Percentiles rank a stretch among this genome's conserved stretches.
Evolutionary conservation across 1,140 invertebrate species (phyloP).

Genomic region (Archivesica marissinica): DNA sequence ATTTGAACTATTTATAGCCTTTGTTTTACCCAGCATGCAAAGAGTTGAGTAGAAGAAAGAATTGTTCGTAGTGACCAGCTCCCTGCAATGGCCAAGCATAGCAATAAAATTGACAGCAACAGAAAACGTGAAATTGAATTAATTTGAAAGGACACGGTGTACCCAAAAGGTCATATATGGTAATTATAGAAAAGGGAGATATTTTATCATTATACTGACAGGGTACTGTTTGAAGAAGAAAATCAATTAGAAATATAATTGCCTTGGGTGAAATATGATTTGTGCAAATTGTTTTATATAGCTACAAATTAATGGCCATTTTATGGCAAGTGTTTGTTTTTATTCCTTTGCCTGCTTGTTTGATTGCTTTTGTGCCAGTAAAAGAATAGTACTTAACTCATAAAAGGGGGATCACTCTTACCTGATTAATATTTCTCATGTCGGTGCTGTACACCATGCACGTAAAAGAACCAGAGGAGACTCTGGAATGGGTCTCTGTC

Average conservation of each 20-base stretch:
- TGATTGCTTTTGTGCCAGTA: no score
- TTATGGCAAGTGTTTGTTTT: constrained; percentile 1
- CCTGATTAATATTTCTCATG: neutral
- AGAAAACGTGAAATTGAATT: no score
- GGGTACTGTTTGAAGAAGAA: neutral
- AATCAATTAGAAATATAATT: constrained; percentile 4
- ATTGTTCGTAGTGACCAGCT: neutral
- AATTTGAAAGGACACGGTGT: no score
- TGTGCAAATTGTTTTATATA: neutral
- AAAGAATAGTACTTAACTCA: neutral
- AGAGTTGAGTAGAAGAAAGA: neutral
- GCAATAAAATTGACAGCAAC: no score
- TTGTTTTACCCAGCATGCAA: neutral
- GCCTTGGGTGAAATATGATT: constrained; percentile 6
- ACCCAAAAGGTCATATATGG: neutral
- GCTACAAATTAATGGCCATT: neutral
- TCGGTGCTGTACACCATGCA: no score
- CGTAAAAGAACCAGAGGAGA: no score
- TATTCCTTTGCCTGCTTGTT: neutral
- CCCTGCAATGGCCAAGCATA: neutral
- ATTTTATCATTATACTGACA: neutral
- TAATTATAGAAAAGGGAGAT: no score
- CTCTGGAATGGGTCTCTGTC: neutral
- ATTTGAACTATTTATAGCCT: neutral
- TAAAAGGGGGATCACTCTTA: neutral